Conservation (phyloP, 2,888 invertebrate genomes). For the Automeris io region DNA sequence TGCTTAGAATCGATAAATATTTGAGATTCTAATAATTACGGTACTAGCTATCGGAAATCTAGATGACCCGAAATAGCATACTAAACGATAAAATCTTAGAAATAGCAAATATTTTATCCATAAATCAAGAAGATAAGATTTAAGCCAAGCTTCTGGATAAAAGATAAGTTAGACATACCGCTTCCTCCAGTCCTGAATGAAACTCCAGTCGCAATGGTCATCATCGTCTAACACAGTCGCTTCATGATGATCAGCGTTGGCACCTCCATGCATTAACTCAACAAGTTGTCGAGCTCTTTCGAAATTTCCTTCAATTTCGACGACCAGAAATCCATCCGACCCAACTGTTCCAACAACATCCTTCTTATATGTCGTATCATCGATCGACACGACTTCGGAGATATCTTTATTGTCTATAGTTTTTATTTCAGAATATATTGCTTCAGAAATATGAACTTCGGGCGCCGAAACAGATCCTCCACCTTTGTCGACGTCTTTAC, state of each 20-base stretch:
- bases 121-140: no score
- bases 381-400: conserved; percentile 44
- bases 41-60: neutral
- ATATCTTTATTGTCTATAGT: conserved; percentile 35
- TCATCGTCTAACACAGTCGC: conserved; percentile 65
- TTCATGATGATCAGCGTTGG: conserved; percentile 61
- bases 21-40: neutral
- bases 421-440: conserved; percentile 63
- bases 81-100: no score
- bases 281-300: conserved; percentile 79
- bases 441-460: conserved; percentile 61
- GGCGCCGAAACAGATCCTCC: conserved; percentile 51
- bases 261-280: conserved; percentile 70
- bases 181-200: conserved; percentile 84
- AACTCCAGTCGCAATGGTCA: conserved; percentile 83
- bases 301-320: conserved; percentile 79
- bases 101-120: no score
- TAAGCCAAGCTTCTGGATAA: no score
- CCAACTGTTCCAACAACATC: conserved; percentile 57
- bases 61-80: neutral
- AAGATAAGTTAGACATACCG: conserved; percentile 78
- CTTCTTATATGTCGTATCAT: conserved; percentile 63
- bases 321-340: conserved; percentile 77
- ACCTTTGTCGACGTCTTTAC: conserved; percentile 50
- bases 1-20: conserved; percentile 14